A percentile compares a stretch with the other conserved stretches of the same genome.
phyloP scores from a whole-genome alignment of 2,113 vertebrate species.

The Physeter macrocephalus region DNA sequence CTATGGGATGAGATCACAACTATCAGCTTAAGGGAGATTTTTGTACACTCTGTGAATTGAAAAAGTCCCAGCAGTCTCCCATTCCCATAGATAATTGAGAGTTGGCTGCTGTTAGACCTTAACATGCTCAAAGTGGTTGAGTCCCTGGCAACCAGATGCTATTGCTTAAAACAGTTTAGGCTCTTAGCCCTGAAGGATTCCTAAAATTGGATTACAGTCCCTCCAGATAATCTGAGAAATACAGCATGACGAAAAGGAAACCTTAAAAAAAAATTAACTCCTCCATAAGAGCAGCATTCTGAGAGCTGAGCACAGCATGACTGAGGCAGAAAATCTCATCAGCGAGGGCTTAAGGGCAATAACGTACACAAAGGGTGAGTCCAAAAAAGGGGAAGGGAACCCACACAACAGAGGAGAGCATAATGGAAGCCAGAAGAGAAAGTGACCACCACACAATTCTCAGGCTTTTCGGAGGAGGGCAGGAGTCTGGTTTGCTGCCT shows the following conservation, averaged over 20 bases:
- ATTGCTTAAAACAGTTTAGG: conserved; percentile 72
- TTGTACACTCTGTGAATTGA: background rate
- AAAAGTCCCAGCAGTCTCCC: background rate
- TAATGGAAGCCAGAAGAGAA: background rate
- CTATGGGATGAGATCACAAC: conserved; percentile 2
- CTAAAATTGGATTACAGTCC: conserved; percentile 70
- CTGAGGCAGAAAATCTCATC: conserved; percentile 59
- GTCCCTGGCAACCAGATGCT: conserved; percentile 65
- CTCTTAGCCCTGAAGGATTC: conserved; percentile 65
- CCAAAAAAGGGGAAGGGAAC: background rate
- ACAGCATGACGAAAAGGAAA: conserved; percentile 64
- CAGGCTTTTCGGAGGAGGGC: background rate
- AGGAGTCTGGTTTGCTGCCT: background rate
- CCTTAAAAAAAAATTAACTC: conserved; percentile 21
- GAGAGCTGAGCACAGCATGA: conserved; percentile 40
- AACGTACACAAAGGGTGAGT: background rate
- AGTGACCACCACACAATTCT: background rate
- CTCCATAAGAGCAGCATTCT: background rate
- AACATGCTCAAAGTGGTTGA: conserved; percentile 41
- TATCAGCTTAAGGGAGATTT: conserved; percentile 10
- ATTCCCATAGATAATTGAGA: conserved; percentile 59
- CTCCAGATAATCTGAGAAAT: conserved; percentile 52
- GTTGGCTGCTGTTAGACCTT: conserved; percentile 51
- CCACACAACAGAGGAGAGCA: background rate
- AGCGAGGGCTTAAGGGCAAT: conserved; percentile 15